phyloP scores from a whole-genome alignment of 2,113 vertebrate species.

The Noctilio leporinus region DNA sequence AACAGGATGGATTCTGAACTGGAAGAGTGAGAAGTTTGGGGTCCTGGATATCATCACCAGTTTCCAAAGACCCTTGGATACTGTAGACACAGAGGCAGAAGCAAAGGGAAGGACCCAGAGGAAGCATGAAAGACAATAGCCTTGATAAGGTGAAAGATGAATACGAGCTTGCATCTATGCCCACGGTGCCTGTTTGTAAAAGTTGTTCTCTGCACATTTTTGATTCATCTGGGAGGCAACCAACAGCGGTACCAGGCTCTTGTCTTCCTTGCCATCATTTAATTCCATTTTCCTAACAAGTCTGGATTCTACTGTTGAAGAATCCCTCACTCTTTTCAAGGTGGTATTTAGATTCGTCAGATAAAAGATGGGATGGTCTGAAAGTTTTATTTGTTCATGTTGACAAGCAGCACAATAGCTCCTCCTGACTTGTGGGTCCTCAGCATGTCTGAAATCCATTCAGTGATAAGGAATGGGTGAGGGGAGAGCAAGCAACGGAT shows the following conservation, averaged over 20 bases:
- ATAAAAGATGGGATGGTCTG: neutral
- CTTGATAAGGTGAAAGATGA: neutral
- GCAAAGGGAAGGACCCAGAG: neutral
- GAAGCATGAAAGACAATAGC: neutral
- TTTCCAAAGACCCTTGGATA: neutral
- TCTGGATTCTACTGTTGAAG: constrained; percentile 4
- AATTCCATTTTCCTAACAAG: neutral
- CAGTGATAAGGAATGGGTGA: neutral
- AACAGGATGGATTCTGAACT: neutral
- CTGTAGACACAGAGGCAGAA: neutral
- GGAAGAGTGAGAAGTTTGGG: neutral
- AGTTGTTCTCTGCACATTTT: neutral
- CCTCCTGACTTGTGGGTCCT: neutral
- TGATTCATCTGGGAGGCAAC: neutral
- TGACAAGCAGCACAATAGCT: rapidly evolving
- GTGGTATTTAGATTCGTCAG: neutral
- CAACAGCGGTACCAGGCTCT: rapidly evolving
- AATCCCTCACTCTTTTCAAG: neutral
- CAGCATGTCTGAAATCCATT: neutral
- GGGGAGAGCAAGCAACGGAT: neutral
- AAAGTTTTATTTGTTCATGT: neutral
- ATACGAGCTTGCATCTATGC: no score
- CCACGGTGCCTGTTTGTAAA: neutral
- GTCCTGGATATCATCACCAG: neutral
- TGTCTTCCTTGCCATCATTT: neutral